These are phyloP conservation scores for Pterostichus niger DNA, from an alignment of 2,888 invertebrate genomes.

Conservation along the genomic window DNA sequence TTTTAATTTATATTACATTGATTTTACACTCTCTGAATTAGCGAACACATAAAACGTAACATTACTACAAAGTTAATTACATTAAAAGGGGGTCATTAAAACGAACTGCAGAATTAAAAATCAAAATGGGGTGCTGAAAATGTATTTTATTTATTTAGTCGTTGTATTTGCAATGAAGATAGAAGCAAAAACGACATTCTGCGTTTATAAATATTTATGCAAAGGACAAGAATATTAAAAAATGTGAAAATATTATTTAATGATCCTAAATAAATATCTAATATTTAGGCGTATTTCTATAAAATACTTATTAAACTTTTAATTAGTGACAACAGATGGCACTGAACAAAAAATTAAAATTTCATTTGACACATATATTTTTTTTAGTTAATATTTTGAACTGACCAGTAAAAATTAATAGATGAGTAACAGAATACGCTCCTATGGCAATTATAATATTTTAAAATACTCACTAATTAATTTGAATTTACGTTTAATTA, in stretches of 20 bases:
- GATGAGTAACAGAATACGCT: too few species aligned
- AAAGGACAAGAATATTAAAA: not conserved
- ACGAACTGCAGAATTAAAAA: not conserved
- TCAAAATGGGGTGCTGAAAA: not conserved
- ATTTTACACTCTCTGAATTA: slow-evolving; percentile 5
- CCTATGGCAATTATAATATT: not conserved
- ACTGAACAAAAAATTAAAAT: too few species aligned
- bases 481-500: slow-evolving; percentile 24
- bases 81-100: not conserved
- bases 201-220: slow-evolving; percentile 12
- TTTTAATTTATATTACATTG: not conserved
- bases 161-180: slow-evolving; percentile 9
- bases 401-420: too few species aligned
- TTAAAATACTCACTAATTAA: slow-evolving; percentile 26
- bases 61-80: not conserved
- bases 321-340: too few species aligned
- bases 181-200: not conserved
- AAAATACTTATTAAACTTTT: too few species aligned
- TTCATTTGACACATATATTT: too few species aligned
- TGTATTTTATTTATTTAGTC: slow-evolving; percentile 10
- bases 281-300: too few species aligned
- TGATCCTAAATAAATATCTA: slow-evolving; percentile 36
- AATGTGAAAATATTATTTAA: not conserved
- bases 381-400: too few species aligned
- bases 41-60: not conserved